A percentile compares a stretch with the other conserved stretches of the same genome.
phyloP scores from a whole-genome alignment of 2,113 vertebrate genomes.

The Periophthalmodon schlosseri region DNA sequence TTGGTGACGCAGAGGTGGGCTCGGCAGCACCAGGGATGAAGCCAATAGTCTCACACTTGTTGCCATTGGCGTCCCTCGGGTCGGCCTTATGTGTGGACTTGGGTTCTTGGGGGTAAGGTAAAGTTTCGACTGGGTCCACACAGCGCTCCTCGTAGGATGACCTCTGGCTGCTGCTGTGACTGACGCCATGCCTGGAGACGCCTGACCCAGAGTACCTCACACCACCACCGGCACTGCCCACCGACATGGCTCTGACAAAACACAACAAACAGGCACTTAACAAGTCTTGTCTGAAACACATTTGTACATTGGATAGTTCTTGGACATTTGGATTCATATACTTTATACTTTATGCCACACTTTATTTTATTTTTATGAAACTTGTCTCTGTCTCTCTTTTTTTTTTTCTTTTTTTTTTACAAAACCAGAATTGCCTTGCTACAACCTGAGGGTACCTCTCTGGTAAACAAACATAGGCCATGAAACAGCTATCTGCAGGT shows the following conservation, averaged over 20 bases:
- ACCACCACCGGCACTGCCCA: slow-evolving; percentile 31
- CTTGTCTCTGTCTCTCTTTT: neutral
- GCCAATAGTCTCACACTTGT: slow-evolving; percentile 80
- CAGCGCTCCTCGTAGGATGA: slow-evolving; percentile 71
- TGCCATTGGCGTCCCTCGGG: slow-evolving; percentile 76
- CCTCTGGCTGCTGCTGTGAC: slow-evolving; percentile 68
- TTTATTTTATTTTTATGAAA: too few relatives aligned
- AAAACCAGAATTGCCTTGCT: slow-evolving; percentile 4
- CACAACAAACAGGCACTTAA: neutral
- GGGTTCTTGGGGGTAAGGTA: slow-evolving; percentile 18
- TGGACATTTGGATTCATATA: neutral
- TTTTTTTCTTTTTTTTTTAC: neutral
- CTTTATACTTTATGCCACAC: too few relatives aligned
- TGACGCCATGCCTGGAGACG: slow-evolving; percentile 51
- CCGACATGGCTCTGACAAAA: slow-evolving; percentile 57
- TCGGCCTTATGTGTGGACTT: slow-evolving; percentile 68
- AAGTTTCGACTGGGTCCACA: slow-evolving; percentile 68
- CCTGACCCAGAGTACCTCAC: slow-evolving; percentile 34
- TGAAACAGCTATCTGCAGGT: slow-evolving; percentile 50
- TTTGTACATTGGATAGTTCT: neutral
- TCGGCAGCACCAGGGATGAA: slow-evolving; percentile 84
- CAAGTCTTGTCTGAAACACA: neutral
- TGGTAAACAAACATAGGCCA: slow-evolving; percentile 23
- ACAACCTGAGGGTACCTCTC: slow-evolving; percentile 35
- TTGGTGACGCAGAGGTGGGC: slow-evolving; percentile 41